Evolutionary conservation across 2,113 vertebrate species (phyloP), one percentile per base, ranked within the genome.

Genomic region (Poeciliopsis occidentalis): DNA sequence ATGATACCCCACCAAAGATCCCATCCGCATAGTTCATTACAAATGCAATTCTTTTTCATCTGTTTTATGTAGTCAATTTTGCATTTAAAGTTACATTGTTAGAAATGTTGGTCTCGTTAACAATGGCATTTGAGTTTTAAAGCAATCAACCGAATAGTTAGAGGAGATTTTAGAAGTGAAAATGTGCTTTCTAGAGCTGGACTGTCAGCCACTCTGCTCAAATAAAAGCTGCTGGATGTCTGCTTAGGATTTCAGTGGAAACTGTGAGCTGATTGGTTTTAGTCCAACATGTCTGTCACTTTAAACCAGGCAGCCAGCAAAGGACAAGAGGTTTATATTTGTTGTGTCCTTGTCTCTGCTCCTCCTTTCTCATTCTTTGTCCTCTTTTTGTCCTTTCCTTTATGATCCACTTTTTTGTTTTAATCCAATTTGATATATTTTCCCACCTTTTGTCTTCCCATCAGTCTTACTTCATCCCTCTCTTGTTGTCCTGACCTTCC

Each of bases 231-330:
- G 2, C 26, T 11, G 29, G 17, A 12, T 78, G 74, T 51, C 80
- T 79, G 65, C 88, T 91, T 88, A 83, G 66, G 22, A 24, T 64
- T 85, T 88, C 80, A 75, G 11, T 37, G 66, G 76, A 90, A 91
- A 78, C 77, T 82, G 31, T 76, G 73, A 71, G 70, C 73, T 93
- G 88, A 93, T 90, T 93, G 89, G 91, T 87, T 93, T 92, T 92
- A 30, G 87, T 86, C 89, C 89, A 92, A 85, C 71, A 84, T 77
- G 64, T 78, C 81, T 76, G 73, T 69, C 70, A 57, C 78, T 81
- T 89, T 80, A 81, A 87, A 90, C 69, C 61, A n/a, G 73, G 77
- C 37, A 34, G 64, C 78, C 82, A 69, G 71, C 64, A 69, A 65
- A 76, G 76, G 69, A 68, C 75, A 57, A 24, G 22, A 44, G 81